Percentiles rank a stretch among this genome's conserved stretches.
Evolutionary conservation across 1,140 invertebrate species (phyloP).

Genomic region (Sitophilus oryzae): DNA sequence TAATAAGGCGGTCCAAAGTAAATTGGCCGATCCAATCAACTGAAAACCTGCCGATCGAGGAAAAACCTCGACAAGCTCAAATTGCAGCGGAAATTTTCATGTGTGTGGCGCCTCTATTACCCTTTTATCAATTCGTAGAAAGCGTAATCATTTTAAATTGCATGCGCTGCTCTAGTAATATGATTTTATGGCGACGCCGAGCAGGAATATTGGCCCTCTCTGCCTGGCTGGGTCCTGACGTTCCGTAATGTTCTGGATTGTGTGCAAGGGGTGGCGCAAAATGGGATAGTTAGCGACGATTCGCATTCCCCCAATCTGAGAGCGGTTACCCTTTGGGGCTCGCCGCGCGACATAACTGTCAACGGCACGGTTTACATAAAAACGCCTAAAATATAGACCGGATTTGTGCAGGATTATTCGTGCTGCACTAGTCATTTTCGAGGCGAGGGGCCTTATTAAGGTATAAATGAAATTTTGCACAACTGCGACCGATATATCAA

Average conservation of each 20-base stretch:
- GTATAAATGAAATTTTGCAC: slow-evolving; percentile 25
- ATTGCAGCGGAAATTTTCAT: slow-evolving; percentile 15
- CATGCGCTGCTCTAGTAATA: slow-evolving; percentile 30
- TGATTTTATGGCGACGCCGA: slow-evolving; percentile 27
- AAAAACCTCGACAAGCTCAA: slow-evolving; percentile 7
- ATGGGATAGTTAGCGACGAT: slow-evolving; percentile 45
- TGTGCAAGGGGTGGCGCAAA: slow-evolving; percentile 31
- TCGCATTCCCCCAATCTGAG: slow-evolving; percentile 42
- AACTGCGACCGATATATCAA: no score
- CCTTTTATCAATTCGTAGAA: slow-evolving; percentile 25
- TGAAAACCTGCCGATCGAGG: background rate
- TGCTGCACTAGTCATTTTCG: slow-evolving; percentile 9
- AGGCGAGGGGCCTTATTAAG: slow-evolving; percentile 5
- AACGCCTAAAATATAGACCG: slow-evolving; percentile 39
- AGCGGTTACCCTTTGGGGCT: slow-evolving; percentile 40
- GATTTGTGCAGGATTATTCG: slow-evolving; percentile 30
- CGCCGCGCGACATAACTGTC: slow-evolving; percentile 39
- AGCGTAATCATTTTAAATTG: slow-evolving; percentile 36
- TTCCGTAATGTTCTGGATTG: slow-evolving; percentile 39
- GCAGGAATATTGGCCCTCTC: slow-evolving; percentile 20
- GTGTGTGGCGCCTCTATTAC: slow-evolving; percentile 15
- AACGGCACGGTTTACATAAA: slow-evolving; percentile 43
- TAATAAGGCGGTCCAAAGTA: background rate
- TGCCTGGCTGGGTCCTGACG: slow-evolving; percentile 25
- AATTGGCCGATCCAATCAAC: background rate